Conservation (phyloP, 2,797 vertebrate species). For the Diplodus sargus region DNA sequence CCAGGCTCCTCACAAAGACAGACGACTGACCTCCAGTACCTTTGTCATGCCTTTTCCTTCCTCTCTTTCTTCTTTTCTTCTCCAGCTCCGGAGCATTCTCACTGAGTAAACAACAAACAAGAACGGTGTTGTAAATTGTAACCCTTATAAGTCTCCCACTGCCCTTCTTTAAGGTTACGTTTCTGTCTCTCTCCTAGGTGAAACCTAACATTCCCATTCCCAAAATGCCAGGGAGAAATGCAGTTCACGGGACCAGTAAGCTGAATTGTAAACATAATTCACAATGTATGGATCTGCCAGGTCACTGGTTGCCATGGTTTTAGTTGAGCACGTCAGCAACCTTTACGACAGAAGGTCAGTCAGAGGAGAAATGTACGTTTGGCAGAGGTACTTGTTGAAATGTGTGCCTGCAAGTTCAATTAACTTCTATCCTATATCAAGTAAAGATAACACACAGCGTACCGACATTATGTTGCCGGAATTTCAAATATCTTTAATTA, state of each 20-base stretch:
- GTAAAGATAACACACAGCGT: neutral
- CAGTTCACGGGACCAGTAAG: conserved; percentile 46
- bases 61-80: conserved; percentile 34
- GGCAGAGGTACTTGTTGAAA: neutral
- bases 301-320: conserved; percentile 64
- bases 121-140: conserved; percentile 73
- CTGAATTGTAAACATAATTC: conserved; percentile 64
- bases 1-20: conserved; percentile 18
- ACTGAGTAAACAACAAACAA: conserved; percentile 74
- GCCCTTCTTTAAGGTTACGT: conserved; percentile 54
- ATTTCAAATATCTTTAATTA: neutral
- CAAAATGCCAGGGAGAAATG: conserved; percentile 43
- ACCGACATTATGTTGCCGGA: neutral
- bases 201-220: conserved; percentile 61
- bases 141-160: conserved; percentile 60
- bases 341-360: conserved; percentile 50
- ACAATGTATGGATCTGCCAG: conserved; percentile 59
- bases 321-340: conserved; percentile 33
- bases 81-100: conserved; percentile 42
- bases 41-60: conserved; percentile 23
- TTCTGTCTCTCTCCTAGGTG: conserved; percentile 78
- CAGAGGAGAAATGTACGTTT: conserved; percentile 26
- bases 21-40: conserved; percentile 20
- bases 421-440: conserved; percentile 6
- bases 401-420: conserved; percentile 10